Evolutionary conservation across 2,888 invertebrate genomes (phyloP).

Genomic region (Azorinus chamasolen): DNA sequence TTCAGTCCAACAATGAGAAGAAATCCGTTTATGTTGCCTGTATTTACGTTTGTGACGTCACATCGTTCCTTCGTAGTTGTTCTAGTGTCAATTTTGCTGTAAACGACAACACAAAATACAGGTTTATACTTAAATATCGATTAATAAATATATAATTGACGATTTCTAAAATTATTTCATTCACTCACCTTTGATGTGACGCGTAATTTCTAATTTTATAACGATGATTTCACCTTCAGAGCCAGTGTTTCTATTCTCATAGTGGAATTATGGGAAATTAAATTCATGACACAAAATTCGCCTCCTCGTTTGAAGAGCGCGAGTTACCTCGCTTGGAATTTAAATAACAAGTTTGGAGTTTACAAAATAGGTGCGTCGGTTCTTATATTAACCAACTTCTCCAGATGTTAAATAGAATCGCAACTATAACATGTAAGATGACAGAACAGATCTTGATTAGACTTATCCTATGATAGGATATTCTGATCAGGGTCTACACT

Average conservation of each 20-base stretch:
- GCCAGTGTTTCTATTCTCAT: slow-evolving; percentile 47
- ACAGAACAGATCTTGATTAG: no score
- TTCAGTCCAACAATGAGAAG: background rate
- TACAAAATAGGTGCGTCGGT: no score
- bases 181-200: background rate
- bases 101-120: slow-evolving; percentile 1
- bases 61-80: slow-evolving; percentile 19
- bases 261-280: slow-evolving; percentile 57
- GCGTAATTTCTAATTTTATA: slow-evolving; percentile 38
- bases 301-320: no score
- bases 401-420: no score
- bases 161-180: background rate
- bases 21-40: slow-evolving; percentile 14
- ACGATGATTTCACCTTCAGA: slow-evolving; percentile 71
- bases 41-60: slow-evolving; percentile 85
- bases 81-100: slow-evolving; percentile 15
- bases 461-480: no score
- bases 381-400: no score
- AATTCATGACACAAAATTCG: slow-evolving; percentile 27
- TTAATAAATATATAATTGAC: background rate
- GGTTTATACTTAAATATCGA: background rate
- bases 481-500: no score
- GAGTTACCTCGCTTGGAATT: no score
- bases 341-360: no score
- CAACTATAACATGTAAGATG: no score